Conservation (phyloP, 1,140 invertebrate genomes). For the Lasioglossum albipes region DNA sequence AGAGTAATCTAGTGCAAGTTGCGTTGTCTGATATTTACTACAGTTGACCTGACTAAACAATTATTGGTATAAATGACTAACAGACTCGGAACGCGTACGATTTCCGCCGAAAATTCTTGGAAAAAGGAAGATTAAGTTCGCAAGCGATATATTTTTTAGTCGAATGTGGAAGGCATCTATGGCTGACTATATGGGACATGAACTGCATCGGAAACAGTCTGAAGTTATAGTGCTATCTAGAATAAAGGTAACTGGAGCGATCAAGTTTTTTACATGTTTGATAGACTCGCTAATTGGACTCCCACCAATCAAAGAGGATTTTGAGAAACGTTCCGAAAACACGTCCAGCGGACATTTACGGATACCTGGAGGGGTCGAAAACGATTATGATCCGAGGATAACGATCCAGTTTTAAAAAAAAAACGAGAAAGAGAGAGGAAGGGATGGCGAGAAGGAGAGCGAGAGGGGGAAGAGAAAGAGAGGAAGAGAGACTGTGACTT, state of each 20-base stretch:
- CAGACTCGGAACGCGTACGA: no score
- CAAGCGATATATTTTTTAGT: no score
- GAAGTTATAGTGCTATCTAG: background rate
- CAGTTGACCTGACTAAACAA: no score
- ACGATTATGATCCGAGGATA: constrained; percentile 59
- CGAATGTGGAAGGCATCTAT: no score
- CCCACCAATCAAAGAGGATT: background rate
- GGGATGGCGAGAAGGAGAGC: no score
- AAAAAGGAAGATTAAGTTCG: no score
- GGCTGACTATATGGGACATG: no score
- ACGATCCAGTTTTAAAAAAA: constrained; percentile 50
- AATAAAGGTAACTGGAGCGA: background rate
- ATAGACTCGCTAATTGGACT: background rate
- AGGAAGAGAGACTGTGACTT: constrained; percentile 47
- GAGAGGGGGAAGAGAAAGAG: background rate
- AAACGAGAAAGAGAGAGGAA: background rate
- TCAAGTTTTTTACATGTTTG: background rate
- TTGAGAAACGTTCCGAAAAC: constrained; percentile 4
- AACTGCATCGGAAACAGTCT: background rate
- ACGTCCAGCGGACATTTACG: constrained; percentile 30
- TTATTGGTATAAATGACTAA: no score
- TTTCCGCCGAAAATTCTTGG: no score
- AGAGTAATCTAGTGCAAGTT: no score
- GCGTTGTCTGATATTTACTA: no score
- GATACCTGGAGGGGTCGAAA: constrained; percentile 32